Percentiles rank a stretch among this genome's conserved stretches.
phyloP scores from a whole-genome alignment of 1,140 invertebrate species.

The Brachionus calyciflorus region DNA sequence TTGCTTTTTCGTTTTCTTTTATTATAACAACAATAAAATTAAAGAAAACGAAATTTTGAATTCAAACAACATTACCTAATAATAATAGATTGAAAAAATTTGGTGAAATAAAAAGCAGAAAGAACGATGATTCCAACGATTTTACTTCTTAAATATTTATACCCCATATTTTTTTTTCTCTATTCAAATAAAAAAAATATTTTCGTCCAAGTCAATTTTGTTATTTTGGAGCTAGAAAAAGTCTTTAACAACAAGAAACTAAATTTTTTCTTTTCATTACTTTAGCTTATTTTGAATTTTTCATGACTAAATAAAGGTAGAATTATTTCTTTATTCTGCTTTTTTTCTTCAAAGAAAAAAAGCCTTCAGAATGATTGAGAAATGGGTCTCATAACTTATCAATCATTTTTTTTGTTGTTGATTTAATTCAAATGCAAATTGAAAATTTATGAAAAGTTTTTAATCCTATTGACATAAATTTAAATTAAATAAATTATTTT shows the following conservation, averaged over 20 bases:
- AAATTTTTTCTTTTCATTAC: neutral
- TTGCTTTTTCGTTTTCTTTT: neutral
- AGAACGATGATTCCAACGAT: neutral
- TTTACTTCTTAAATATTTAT: neutral
- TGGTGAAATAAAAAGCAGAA: too few species aligned
- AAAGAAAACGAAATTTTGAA: neutral
- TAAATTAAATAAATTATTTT: too few species aligned
- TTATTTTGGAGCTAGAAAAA: slow-evolving; percentile 27
- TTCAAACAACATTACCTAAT: slow-evolving; percentile 24
- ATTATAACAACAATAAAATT: slow-evolving; percentile 19
- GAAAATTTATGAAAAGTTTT: too few species aligned
- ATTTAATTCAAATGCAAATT: slow-evolving; percentile 24
- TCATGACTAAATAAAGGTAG: neutral
- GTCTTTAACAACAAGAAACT: slow-evolving; percentile 8
- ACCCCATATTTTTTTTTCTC: neutral
- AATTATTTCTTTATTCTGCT: too few species aligned
- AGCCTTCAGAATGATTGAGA: too few species aligned
- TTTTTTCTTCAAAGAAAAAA: too few species aligned
- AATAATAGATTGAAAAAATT: too few species aligned
- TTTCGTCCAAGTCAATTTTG: neutral
- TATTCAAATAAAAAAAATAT: slow-evolving; percentile 13
- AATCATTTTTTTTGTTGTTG: neutral
- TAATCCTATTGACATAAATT: too few species aligned
- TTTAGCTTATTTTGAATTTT: neutral
- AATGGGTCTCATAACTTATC: neutral